These are phyloP conservation scores for Oryzias melastigma DNA, from an alignment of 2,113 vertebrate species.

Conservation along the genomic window DNA sequence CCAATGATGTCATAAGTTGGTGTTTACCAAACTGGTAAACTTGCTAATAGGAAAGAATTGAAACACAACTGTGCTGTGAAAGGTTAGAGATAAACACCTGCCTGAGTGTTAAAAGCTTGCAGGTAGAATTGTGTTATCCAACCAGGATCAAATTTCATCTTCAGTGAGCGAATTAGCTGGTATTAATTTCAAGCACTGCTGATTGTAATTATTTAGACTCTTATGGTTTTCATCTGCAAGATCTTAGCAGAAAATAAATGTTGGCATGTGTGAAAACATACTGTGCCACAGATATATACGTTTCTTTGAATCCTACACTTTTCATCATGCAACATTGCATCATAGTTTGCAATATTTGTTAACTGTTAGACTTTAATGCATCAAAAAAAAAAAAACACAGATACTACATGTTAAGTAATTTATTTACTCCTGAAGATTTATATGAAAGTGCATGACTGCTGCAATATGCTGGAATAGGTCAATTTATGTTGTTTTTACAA, in stretches of 20 bases:
- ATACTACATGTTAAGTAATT: too few relatives aligned
- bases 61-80: not conserved
- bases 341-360: not conserved
- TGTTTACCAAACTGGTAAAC: too few relatives aligned
- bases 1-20: too few relatives aligned
- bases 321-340: constrained; percentile 1
- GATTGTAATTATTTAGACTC: constrained; percentile 53
- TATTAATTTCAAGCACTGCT: constrained; percentile 60
- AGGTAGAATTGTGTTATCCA: constrained; percentile 32
- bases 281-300: constrained; percentile 11
- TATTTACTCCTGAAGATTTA: too few relatives aligned
- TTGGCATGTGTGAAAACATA: constrained; percentile 28
- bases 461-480: too few relatives aligned
- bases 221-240: constrained; percentile 35
- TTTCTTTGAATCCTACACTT: constrained; percentile 10
- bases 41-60: not conserved
- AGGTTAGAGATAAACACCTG: constrained; percentile 7
- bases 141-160: constrained; percentile 19
- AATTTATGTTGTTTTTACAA: too few relatives aligned
- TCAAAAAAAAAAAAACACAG: too few relatives aligned
- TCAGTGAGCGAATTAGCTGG: constrained; percentile 18
- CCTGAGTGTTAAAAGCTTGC: constrained; percentile 7
- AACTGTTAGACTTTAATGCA: not conserved
- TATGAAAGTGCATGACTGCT: too few relatives aligned
- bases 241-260: constrained; percentile 8